A percentile compares a stretch with the other conserved stretches of the same genome.
Conservation (phyloP, 1,140 invertebrate genomes). For the Protaetia brevitarsis region DNA sequence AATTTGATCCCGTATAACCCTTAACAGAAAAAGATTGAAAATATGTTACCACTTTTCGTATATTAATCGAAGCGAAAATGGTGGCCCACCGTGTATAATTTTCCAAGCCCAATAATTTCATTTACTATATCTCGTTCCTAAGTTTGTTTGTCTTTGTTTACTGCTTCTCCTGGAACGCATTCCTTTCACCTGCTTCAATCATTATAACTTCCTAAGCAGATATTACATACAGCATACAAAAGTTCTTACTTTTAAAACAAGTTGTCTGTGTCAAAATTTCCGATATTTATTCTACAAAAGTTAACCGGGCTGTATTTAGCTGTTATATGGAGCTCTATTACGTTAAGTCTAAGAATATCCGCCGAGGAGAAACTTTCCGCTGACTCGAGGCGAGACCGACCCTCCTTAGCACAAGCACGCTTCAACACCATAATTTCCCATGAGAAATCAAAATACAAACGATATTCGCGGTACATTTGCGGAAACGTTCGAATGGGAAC, state of each 20-base stretch:
- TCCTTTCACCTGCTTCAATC: too few species aligned
- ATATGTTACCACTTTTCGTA: too few species aligned
- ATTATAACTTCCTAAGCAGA: not conserved
- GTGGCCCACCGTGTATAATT: too few species aligned
- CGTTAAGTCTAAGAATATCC: constrained; percentile 6
- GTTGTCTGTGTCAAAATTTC: constrained; percentile 1
- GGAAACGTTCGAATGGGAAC: constrained; percentile 31
- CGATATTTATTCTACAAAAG: constrained; percentile 11
- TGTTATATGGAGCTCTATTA: constrained; percentile 1
- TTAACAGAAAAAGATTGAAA: too few species aligned
- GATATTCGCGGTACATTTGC: constrained; percentile 39
- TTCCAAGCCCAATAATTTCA: too few species aligned
- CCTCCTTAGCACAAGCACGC: constrained; percentile 5
- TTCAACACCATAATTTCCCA: constrained; percentile 36
- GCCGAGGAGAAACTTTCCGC: constrained; percentile 9
- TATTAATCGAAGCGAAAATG: too few species aligned
- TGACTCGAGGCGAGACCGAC: not conserved
- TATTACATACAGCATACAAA: not conserved
- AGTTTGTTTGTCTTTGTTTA: too few species aligned
- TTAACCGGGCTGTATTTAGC: not conserved
- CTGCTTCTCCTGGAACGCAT: too few species aligned
- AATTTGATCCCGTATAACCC: too few species aligned
- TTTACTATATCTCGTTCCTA: too few species aligned
- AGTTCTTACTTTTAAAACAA: not conserved
- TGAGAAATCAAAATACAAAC: constrained; percentile 40